phyloP scores from a whole-genome alignment of 2,888 invertebrate genomes.

The Uloborus plumipes region DNA sequence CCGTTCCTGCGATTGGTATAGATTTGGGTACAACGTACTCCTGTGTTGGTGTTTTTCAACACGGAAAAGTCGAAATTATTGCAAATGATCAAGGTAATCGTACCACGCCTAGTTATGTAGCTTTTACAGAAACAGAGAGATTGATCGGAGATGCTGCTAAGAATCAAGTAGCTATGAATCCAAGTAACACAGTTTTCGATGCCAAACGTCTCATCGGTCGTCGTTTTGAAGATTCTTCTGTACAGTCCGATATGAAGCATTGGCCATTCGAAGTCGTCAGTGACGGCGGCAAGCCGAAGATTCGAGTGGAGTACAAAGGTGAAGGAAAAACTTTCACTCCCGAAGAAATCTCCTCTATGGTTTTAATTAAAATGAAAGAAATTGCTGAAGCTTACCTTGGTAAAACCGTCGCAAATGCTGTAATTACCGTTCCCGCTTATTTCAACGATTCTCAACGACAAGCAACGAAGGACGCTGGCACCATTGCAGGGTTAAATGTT shows the following conservation, averaged over 20 bases:
- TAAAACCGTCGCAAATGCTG: slow-evolving; percentile 66
- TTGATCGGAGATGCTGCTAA: slow-evolving; percentile 74
- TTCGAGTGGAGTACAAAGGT: slow-evolving; percentile 66
- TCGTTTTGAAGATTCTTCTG: slow-evolving; percentile 82
- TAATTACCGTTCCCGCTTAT: slow-evolving; percentile 68
- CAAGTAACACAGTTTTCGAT: slow-evolving; percentile 70
- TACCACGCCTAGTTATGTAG: slow-evolving; percentile 82
- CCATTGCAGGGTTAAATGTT: slow-evolving; percentile 71
- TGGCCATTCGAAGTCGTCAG: slow-evolving; percentile 85
- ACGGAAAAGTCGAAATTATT: slow-evolving; percentile 73
- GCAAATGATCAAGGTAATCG: slow-evolving; percentile 78
- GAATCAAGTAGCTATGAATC: slow-evolving; percentile 70
- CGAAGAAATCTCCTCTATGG: slow-evolving; percentile 82
- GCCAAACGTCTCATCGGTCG: slow-evolving; percentile 88
- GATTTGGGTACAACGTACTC: slow-evolving; percentile 91
- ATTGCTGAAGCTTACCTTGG: slow-evolving; percentile 74
- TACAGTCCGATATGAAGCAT: slow-evolving; percentile 84
- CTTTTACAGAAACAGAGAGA: slow-evolving; percentile 77
- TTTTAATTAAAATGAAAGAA: slow-evolving; percentile 77
- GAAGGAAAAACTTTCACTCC: slow-evolving; percentile 77
- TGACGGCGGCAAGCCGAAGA: slow-evolving; percentile 77
- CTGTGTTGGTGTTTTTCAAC: slow-evolving; percentile 84
- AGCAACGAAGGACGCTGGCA: slow-evolving; percentile 72
- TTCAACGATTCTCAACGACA: slow-evolving; percentile 70
- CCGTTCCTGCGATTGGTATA: slow-evolving; percentile 77